Conservation (phyloP, 2,888 invertebrate species). For the Mimumesa dahlbomi region DNA sequence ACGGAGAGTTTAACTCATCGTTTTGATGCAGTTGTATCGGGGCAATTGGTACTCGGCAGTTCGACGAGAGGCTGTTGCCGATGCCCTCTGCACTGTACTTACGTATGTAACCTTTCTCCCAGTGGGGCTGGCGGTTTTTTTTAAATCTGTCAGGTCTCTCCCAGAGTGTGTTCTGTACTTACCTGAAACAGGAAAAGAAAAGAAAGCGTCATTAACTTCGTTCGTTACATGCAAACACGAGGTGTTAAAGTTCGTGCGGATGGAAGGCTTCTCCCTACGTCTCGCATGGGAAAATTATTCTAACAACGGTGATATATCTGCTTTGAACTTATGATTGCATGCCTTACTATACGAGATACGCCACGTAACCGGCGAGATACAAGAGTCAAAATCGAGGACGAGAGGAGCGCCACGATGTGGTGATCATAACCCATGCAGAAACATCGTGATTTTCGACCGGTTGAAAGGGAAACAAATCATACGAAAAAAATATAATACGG, state of each 20-base stretch:
- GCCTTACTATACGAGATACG: neutral
- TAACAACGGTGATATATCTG: slow-evolving; percentile 1
- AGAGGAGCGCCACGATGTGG: slow-evolving; percentile 8
- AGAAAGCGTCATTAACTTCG: slow-evolving; percentile 57
- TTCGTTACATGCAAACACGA: slow-evolving; percentile 37
- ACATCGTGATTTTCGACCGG: slow-evolving; percentile 8
- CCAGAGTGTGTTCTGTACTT: slow-evolving; percentile 50
- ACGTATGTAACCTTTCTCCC: slow-evolving; percentile 46
- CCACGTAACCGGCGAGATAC: neutral
- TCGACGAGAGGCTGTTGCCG: slow-evolving; percentile 19
- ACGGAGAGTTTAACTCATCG: slow-evolving; percentile 35
- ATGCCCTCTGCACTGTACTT: slow-evolving; percentile 52
- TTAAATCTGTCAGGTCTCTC: slow-evolving; percentile 17
- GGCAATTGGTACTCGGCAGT: slow-evolving; percentile 40
- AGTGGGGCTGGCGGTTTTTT: neutral
- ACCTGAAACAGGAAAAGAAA: slow-evolving; percentile 67
- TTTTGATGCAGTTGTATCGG: slow-evolving; percentile 26
- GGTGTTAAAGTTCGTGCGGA: slow-evolving; percentile 54
- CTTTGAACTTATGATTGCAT: slow-evolving; percentile 1
- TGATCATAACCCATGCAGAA: neutral
- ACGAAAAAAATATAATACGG: neutral
- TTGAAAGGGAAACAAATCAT: neutral
- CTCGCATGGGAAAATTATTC: slow-evolving; percentile 42
- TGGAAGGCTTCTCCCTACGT: slow-evolving; percentile 15
- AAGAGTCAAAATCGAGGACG: slow-evolving; percentile 11